Conservation (phyloP, 2,797 vertebrate species). For the Lithobates pipiens region DNA sequence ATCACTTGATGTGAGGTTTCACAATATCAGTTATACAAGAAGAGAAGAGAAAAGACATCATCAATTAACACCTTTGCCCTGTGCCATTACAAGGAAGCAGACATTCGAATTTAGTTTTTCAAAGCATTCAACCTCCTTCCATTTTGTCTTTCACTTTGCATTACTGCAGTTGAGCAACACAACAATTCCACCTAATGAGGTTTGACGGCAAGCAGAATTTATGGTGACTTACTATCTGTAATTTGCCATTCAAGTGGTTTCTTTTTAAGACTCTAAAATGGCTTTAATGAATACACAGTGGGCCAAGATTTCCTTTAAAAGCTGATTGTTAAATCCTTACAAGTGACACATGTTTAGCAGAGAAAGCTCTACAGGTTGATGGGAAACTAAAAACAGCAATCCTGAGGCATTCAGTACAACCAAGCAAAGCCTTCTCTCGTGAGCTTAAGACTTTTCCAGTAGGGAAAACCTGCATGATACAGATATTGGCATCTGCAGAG, state of each 20-base stretch:
- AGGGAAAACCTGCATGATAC: not conserved
- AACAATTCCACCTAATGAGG: conserved; percentile 59
- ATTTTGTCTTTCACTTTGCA: conserved; percentile 59
- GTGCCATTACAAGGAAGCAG: conserved; percentile 7
- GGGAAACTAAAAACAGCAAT: conserved; percentile 43
- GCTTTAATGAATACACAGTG: conserved; percentile 55
- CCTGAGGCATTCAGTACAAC: not conserved
- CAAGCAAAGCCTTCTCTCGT: conserved; percentile 8
- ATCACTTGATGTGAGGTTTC: not conserved
- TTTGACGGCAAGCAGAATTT: conserved; percentile 55
- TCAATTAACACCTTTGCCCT: conserved; percentile 15
- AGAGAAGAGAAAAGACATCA: not conserved
- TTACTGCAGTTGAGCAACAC: conserved; percentile 49
- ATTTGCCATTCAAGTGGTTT: conserved; percentile 58
- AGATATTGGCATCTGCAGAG: not conserved
- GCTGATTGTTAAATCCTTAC: conserved; percentile 38
- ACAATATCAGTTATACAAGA: not conserved
- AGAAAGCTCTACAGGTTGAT: conserved; percentile 39
- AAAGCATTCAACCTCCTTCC: conserved; percentile 26
- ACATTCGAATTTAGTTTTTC: conserved; percentile 45
- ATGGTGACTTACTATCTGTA: conserved; percentile 59
- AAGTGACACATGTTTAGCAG: conserved; percentile 56
- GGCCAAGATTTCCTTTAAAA: conserved; percentile 44
- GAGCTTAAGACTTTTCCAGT: not conserved
- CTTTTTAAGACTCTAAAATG: conserved; percentile 51